phyloP scores from a whole-genome alignment of 2,797 vertebrate species.

The Salarias fasciatus region DNA sequence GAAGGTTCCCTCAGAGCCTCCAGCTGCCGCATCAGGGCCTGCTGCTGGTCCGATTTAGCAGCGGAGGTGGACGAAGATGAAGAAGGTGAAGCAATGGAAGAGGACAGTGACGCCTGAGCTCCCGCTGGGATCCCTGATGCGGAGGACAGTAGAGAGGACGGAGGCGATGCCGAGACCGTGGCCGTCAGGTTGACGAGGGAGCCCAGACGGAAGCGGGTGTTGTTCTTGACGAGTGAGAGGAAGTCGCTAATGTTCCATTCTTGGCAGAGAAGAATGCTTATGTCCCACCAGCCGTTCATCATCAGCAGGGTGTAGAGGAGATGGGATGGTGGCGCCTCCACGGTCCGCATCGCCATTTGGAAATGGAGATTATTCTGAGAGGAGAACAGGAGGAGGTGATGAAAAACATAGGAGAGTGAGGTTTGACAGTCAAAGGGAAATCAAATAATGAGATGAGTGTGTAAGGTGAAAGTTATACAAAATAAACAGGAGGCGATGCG shows the following conservation, averaged over 20 bases:
- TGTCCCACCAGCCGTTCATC: slow-evolving; percentile 97
- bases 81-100: slow-evolving; percentile 40
- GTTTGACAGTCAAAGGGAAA: not conserved
- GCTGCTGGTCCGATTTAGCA: slow-evolving; percentile 69
- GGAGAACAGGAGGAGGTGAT: slow-evolving; percentile 23
- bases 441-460: not conserved
- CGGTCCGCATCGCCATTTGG: slow-evolving; percentile 91
- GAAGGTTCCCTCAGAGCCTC: slow-evolving; percentile 87
- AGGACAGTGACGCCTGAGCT: slow-evolving; percentile 67
- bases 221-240: slow-evolving; percentile 89
- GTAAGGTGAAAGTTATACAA: too few relatives aligned
- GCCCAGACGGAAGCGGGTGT: slow-evolving; percentile 91
- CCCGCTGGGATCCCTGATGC: slow-evolving; percentile 22
- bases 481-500: not conserved
- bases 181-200: slow-evolving; percentile 90
- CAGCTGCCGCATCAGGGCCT: slow-evolving; percentile 86
- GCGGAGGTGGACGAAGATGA: slow-evolving; percentile 44
- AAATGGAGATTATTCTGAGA: slow-evolving; percentile 94
- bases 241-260: slow-evolving; percentile 94
- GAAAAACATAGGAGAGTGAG: not conserved
- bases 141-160: slow-evolving; percentile 45
- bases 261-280: slow-evolving; percentile 94
- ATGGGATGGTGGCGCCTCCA: slow-evolving; percentile 81
- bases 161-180: slow-evolving; percentile 22
- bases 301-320: slow-evolving; percentile 92